These are phyloP conservation scores for Anastrepha ludens DNA, from an alignment of 1,140 invertebrate species.

Conservation along the genomic window DNA sequence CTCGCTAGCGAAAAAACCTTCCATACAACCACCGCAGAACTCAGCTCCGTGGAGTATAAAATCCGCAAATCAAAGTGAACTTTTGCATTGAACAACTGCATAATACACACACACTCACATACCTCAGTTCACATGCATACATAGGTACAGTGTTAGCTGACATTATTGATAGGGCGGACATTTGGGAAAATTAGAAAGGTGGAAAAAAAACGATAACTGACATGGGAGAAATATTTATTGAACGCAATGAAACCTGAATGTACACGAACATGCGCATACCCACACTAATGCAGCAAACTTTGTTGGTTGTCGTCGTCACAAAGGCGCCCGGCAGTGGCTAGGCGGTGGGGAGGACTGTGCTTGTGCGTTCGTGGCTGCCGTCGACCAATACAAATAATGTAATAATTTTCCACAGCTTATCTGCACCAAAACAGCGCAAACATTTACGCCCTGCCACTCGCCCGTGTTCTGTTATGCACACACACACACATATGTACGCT, in stretches of 20 bases:
- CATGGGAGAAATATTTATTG: slow-evolving; percentile 36
- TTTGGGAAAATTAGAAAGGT: slow-evolving; percentile 28
- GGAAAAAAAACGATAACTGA: slow-evolving; percentile 16
- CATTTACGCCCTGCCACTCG: slow-evolving; percentile 70
- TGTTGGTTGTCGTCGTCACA: background rate
- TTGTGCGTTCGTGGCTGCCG: background rate
- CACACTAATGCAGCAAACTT: background rate
- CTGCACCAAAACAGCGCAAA: slow-evolving; percentile 73
- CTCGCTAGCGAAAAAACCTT: slow-evolving; percentile 62
- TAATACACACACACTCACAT: background rate
- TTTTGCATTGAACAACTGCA: background rate
- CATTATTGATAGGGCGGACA: slow-evolving; percentile 21
- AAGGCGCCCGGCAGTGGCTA: background rate
- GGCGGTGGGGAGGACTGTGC: background rate
- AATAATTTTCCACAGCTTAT: slow-evolving; percentile 74
- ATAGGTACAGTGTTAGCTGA: background rate
- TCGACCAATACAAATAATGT: slow-evolving; percentile 73
- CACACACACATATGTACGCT: background rate
- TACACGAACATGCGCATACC: background rate
- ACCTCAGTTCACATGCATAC: background rate
- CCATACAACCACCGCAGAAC: background rate
- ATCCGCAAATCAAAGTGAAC: background rate
- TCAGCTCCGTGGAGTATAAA: background rate
- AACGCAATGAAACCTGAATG: slow-evolving; percentile 9
- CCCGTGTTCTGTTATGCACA: no score